A percentile compares a stretch with the other conserved stretches of the same genome.
These are phyloP conservation scores for Illadopsis cleaveri DNA, from an alignment of 2,113 vertebrate genomes.

Conservation along the genomic window DNA sequence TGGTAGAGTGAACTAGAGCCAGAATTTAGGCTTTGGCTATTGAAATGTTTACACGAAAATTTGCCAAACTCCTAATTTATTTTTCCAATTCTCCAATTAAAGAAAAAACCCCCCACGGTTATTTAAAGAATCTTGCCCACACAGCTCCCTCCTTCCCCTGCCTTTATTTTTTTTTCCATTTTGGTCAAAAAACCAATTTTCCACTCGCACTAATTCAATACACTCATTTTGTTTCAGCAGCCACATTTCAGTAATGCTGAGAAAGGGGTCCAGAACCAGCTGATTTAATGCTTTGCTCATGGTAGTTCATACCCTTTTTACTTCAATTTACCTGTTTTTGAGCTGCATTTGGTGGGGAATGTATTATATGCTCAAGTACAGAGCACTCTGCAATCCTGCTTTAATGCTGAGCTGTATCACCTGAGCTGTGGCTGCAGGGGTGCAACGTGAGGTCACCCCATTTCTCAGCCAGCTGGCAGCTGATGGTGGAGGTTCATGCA, in stretches of 20 bases:
- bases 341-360: not conserved
- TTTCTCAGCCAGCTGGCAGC: not conserved
- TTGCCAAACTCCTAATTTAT: not conserved
- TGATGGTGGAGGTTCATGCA: not conserved
- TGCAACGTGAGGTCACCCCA: not conserved
- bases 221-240: not conserved
- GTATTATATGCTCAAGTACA: not conserved
- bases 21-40: not conserved
- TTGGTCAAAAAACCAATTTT: not conserved
- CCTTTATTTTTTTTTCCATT: not conserved
- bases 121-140: not conserved
- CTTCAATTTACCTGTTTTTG: not conserved
- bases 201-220: not conserved
- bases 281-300: not conserved
- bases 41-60: not conserved
- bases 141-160: not conserved
- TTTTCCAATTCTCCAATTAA: conserved; percentile 3
- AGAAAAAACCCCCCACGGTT: not conserved
- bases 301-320: not conserved
- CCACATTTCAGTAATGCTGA: not conserved
- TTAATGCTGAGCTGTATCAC: not conserved
- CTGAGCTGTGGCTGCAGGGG: not conserved
- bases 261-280: not conserved
- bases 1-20: not conserved
- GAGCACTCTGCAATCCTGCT: not conserved